Base-by-base conservation (phyloP, 2,113 vertebrate species). In the Corythornis cristatus region DNA sequence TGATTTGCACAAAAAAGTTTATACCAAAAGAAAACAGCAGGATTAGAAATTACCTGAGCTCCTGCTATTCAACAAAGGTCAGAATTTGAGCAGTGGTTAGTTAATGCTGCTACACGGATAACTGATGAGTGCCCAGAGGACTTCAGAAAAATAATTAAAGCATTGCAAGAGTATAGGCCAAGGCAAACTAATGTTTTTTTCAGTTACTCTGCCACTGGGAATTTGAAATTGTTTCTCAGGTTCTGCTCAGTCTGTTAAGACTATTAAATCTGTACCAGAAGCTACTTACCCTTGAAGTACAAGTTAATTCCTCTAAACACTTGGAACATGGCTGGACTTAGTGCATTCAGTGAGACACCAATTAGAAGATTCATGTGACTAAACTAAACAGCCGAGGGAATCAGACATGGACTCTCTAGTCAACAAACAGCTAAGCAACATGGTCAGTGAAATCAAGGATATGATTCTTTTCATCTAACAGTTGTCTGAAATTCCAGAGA, bases 51-150 rank as follows among this genome's bases (percentile, higher is more conserved):
- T 79, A 81, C 37, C 35, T 75, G 57, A 83, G 76, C 3, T 3
- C 65, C 46, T 82, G 62, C 74, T 85, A 90, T 85, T 89, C 66
- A 82, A 40, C 58, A 87, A 79, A 92, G 89, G 84, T 76, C 90
- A 93, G 54, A 93, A 89, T 76, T 50, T 40, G 22, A 95, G 83
- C 11, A 7, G 51, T 43, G 71, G 68, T 90, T 89, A 95, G 57
- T 51, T 89, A 76, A 73, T 85, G 60, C 43, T 79, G 50, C 54
- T 88, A 62, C 86, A 62, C 2, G 0, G 66, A 56, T 82, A 90
- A 87, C 28, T 54, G 50, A 90, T 37, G 33, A 76, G 42, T 19
- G 29, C 33, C 20, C 25, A 73, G 35, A 85, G 54, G 74, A 83
- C 58, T 92, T 67, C 50, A 62, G 78, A 86, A 87, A 86, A 93